Base-by-base conservation (phyloP, 92 coral and sea anemone genomes). In the Zoanthus gigantus region DNA sequence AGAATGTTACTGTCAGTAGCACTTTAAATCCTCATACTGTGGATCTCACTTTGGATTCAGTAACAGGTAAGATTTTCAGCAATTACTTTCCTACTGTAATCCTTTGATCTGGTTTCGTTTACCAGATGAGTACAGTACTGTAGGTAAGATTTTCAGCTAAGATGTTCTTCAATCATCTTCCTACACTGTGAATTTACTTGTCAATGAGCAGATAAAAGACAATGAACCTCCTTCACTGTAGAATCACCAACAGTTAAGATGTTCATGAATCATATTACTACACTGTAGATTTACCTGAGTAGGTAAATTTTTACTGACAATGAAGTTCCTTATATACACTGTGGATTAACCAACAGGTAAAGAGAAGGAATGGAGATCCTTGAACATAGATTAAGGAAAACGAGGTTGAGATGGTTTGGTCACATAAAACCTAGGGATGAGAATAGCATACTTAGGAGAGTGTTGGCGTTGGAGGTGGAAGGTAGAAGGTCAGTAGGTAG, bases 341-440 rank as follows among this genome's bases (percentile, higher is more conserved):
- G 15, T 96, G 98, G 98, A 93, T 90, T 16, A 95, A 94, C 74
- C 89, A 92, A 16, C 61, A 92, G 98, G 96, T 96, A 91, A 47
- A 14, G 18, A 1, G 61, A 11, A 0, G 3, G 23, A 23, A 23
- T 23, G 23, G 23, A 23, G 23, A 23, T 23, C 23, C 23, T 23
- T 23, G 23, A 23, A 23, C 23, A 23, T 23, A 23, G 23, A 23
- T 23, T 23, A 23, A 23, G 23, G 23, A 23, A 23, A 23, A 23
- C 23, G 23, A 23, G 23, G 23, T 23, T 23, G 23, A 23, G 23
- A 23, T 23, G 23, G 23, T 23, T 23, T 23, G 23, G 23, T 23
- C 23, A 23, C 23, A 23, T 23, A 23, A 23, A 23, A 23, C 23
- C 23, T 23, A 23, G 23, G 23, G 23, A 23, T 23, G 23, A 23